phyloP scores from a whole-genome alignment of 2,797 vertebrate genomes.

The Vultur gryphus region DNA sequence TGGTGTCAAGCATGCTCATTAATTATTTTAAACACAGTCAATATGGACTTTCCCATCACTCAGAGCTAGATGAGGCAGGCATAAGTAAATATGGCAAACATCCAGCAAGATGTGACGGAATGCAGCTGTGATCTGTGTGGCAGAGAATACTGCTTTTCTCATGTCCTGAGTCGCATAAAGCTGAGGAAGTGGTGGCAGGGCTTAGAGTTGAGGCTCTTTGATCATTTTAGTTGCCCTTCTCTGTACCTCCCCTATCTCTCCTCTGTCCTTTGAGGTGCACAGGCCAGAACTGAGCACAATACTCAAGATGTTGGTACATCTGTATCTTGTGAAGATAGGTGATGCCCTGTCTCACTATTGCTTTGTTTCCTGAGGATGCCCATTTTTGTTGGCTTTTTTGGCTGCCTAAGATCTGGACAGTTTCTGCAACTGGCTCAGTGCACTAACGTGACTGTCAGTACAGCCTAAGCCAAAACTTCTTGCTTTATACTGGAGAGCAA shows the following conservation, averaged over 20 bases:
- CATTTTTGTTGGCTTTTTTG: background rate
- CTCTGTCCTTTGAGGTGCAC: background rate
- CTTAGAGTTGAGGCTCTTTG: background rate
- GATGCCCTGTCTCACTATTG: background rate
- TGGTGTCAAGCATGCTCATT: background rate
- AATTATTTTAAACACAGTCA: background rate
- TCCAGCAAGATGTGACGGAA: background rate
- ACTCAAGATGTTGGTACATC: background rate
- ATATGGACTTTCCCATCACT: background rate
- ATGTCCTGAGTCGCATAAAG: background rate
- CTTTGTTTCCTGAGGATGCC: background rate
- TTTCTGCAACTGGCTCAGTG: background rate
- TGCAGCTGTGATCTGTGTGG: background rate
- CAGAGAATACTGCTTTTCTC: background rate
- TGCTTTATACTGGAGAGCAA: background rate
- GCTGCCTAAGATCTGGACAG: background rate
- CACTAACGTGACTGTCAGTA: background rate
- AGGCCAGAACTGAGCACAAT: background rate
- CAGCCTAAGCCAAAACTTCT: background rate
- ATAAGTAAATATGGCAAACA: background rate
- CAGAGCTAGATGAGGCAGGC: background rate
- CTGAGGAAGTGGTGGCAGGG: background rate
- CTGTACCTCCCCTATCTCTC: rapidly evolving
- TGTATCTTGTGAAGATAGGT: background rate
- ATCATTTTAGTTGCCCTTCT: background rate